Percentiles rank a stretch among this genome's conserved stretches.
Conservation (phyloP, 2,113 vertebrate genomes). For the Lota lota region DNA sequence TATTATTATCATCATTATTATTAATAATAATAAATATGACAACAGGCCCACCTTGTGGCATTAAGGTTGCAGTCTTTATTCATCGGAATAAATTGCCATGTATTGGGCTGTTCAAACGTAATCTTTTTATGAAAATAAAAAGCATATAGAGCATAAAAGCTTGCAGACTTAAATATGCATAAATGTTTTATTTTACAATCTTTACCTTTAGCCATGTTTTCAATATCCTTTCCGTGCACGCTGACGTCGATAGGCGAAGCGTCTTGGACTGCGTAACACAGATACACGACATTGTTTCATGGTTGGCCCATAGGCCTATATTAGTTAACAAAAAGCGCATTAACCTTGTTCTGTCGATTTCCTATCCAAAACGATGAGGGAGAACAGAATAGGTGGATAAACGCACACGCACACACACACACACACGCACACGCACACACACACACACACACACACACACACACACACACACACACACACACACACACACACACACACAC, state of each 20-base stretch:
- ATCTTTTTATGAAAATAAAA: not conserved
- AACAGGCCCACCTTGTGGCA: too few relatives aligned
- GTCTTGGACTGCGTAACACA: conserved; percentile 77
- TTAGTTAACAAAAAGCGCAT: too few relatives aligned
- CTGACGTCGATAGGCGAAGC: conserved; percentile 79
- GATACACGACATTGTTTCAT: not conserved
- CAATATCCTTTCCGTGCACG: conserved; percentile 86
- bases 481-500: not conserved
- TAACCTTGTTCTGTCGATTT: too few relatives aligned
- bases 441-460: too few relatives aligned
- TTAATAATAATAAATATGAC: too few relatives aligned
- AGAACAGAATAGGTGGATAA: too few relatives aligned
- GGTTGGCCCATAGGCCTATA: not conserved
- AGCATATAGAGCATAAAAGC: not conserved
- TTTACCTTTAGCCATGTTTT: conserved; percentile 94
- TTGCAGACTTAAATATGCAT: not conserved
- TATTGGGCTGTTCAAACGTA: not conserved
- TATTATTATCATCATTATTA: too few relatives aligned
- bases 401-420: too few relatives aligned
- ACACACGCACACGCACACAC: too few relatives aligned
- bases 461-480: conserved; percentile 23
- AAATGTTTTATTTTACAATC: conserved; percentile 4
- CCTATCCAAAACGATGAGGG: too few relatives aligned
- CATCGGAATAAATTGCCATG: not conserved
- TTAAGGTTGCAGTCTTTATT: too few relatives aligned